phyloP scores from a whole-genome alignment of 2,888 invertebrate genomes.

The Hanleya hanleyi region DNA sequence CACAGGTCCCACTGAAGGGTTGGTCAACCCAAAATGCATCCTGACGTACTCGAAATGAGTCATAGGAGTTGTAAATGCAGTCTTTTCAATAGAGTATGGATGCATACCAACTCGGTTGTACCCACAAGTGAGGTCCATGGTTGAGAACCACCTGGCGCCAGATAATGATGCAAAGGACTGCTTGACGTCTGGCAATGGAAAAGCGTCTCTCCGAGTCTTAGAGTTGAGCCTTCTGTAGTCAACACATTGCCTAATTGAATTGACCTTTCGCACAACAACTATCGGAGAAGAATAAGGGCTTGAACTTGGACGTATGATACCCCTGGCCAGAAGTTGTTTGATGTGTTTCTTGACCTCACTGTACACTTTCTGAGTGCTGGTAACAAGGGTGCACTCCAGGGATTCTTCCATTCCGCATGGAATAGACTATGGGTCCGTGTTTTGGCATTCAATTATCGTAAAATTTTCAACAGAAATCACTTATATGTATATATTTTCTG shows the following conservation, averaged over 20 bases:
- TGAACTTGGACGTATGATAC: conserved; percentile 30
- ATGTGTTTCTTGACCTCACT: conserved; percentile 24
- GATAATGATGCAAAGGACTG: conserved; percentile 37
- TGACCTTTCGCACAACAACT: conserved; percentile 36
- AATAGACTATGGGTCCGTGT: no score
- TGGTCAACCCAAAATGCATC: not conserved
- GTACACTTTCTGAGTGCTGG: no score
- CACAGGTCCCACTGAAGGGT: conserved; percentile 17
- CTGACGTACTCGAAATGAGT: not conserved
- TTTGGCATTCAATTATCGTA: no score
- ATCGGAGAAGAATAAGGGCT: conserved; percentile 40
- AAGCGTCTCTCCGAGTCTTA: conserved; percentile 29
- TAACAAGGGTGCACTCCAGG: no score
- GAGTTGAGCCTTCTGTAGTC: conserved; percentile 34
- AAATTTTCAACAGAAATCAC: no score
- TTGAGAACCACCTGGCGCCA: no score
- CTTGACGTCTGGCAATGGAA: conserved; percentile 18
- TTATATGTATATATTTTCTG: no score
- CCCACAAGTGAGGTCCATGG: conserved; percentile 33
- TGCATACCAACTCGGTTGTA: conserved; percentile 32
- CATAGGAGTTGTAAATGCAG: not conserved
- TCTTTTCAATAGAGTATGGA: conserved; percentile 27
- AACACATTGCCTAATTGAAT: conserved; percentile 26
- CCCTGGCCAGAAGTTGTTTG: conserved; percentile 15
- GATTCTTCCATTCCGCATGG: no score